Base-by-base conservation (phyloP, 2,888 invertebrate genomes). In the Archips xylosteana region DNA sequence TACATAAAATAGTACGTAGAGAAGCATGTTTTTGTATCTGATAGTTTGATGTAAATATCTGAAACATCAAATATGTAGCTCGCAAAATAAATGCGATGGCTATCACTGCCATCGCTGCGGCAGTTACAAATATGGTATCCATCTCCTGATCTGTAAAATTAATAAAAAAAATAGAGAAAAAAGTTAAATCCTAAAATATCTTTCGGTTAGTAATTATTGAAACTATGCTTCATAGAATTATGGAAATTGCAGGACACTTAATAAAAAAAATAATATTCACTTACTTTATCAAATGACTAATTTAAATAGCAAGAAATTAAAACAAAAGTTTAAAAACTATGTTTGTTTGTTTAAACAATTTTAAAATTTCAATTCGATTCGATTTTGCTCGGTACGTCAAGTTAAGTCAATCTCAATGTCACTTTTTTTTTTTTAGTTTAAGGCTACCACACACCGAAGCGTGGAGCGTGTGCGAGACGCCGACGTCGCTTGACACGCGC, bases 1-100 rank as follows among this genome's bases (percentile, higher is more conserved):
- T 95, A 78, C 97, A 96, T 78, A 97, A 93, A 73, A 96, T 81
- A 6, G 96, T 96, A 76, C 86, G 87, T 45, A 94, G 78, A 67
- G 86, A 78, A 47, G 76, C 76, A 67, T 76, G 63, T 77, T 78
- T 81, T 65, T 76, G 76, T 62, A 92, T 72, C 75, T 75, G 79
- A 78, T 86, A 86, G 74, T 89, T 84, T 2, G 81, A 78, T 4
- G 83, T 82, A 42, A 84, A 81, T 73, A 91, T 87, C 39, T 77
- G 78, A 62, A 80, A 84, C 13, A 91, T 74, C 69, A 92, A 75
- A 76, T 83, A 87, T 34, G 84, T 4, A 34, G 83, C 77, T 76
- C 90, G 81, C 4, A 84, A 12, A 15, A 85, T 34, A 15, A 87
- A 77, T 42, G 78, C 42, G 51, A 74, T 42, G 34, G 82, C 49